A percentile compares a stretch with the other conserved stretches of the same genome.
Conservation (phyloP, 1,140 invertebrate genomes). For the Sogatella furcifera region DNA sequence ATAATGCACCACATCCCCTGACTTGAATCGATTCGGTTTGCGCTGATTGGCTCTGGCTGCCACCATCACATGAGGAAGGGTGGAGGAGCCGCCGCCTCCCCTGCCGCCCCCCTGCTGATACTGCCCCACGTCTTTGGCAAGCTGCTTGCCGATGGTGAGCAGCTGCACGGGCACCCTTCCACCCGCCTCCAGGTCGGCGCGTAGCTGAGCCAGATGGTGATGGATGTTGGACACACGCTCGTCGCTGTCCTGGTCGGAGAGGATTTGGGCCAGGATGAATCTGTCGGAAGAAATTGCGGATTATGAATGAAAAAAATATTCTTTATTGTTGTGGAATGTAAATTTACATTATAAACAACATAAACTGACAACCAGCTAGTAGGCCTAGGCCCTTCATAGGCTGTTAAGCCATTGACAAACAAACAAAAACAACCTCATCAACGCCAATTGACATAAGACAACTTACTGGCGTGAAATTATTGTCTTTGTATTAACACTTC, state of each 20-base stretch:
- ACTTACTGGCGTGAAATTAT: no score
- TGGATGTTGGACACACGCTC: conserved; percentile 79
- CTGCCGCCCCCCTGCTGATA: conserved; percentile 78
- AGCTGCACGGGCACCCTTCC: conserved; percentile 61
- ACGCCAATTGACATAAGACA: no score
- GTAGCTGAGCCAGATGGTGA: conserved; percentile 50
- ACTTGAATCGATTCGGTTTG: conserved; percentile 73
- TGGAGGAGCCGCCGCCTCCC: conserved; percentile 89
- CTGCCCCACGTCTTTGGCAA: conserved; percentile 90
- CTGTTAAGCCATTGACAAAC: no score
- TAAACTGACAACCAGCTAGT: no score
- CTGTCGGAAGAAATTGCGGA: conserved; percentile 32
- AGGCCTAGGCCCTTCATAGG: no score
- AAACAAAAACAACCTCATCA: no score
- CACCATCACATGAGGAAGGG: conserved; percentile 82
- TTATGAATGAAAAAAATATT: no score
- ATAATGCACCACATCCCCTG: conserved; percentile 92
- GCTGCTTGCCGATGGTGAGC: conserved; percentile 86
- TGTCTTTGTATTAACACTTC: no score
- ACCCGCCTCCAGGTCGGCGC: conserved; percentile 49
- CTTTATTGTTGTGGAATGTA: no score
- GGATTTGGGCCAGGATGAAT: conserved; percentile 68
- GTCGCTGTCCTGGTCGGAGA: conserved; percentile 67
- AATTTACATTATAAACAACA: no score
- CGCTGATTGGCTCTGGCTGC: conserved; percentile 39